These are phyloP conservation scores for Cathartes aura DNA, from an alignment of 2,113 vertebrate genomes.

Conservation along the genomic window DNA sequence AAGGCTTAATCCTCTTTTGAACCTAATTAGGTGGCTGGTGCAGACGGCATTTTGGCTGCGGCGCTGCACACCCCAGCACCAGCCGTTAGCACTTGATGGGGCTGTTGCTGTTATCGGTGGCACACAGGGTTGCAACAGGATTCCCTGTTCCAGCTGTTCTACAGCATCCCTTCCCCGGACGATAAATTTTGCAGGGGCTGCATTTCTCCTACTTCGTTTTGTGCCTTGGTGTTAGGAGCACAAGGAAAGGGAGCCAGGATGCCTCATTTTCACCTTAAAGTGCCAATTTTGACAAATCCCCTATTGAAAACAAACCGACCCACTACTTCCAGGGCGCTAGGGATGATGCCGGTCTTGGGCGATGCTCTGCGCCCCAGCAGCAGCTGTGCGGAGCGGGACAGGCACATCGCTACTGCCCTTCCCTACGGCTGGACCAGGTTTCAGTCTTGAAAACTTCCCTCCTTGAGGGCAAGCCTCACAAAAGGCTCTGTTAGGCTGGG, in stretches of 20 bases:
- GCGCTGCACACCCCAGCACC: background rate
- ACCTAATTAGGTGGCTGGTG: background rate
- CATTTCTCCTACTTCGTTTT: background rate
- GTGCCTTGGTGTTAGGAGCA: background rate
- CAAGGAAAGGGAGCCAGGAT: background rate
- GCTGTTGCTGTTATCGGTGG: background rate
- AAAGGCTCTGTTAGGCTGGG: background rate
- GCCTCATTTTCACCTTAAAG: background rate
- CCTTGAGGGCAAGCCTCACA: background rate
- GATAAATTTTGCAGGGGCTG: background rate
- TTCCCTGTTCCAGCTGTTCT: background rate
- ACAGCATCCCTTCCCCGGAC: background rate
- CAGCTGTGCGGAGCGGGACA: background rate
- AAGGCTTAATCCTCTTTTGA: background rate
- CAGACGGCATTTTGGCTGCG: background rate
- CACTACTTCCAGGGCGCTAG: background rate
- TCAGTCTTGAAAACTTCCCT: background rate
- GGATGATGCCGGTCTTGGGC: accelerated
- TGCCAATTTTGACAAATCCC: background rate
- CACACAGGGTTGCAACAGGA: background rate
- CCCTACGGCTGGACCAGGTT: background rate
- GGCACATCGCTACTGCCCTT: background rate
- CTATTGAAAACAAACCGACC: background rate
- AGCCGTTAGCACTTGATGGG: background rate
- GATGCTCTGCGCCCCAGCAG: background rate